phyloP scores from a whole-genome alignment of 2,797 vertebrate species.

The Melanotaenia boesemani region DNA sequence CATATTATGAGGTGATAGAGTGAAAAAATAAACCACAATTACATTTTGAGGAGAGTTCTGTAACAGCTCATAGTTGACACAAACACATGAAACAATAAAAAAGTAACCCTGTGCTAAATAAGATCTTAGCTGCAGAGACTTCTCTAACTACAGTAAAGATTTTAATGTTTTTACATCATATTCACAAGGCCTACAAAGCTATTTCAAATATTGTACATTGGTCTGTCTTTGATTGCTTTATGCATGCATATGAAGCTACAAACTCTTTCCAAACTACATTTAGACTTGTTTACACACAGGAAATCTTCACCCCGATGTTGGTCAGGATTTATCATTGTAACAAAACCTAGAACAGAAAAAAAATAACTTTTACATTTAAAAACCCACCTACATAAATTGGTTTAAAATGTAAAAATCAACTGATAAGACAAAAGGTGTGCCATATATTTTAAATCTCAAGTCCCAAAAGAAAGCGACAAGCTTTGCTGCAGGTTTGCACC shows the following conservation, averaged over 20 bases:
- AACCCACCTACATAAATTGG: constrained; percentile 19
- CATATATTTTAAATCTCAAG: constrained; percentile 16
- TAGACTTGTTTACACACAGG: neutral
- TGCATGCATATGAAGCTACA: constrained; percentile 5
- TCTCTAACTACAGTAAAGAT: constrained; percentile 16
- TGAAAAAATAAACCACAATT: constrained; percentile 21
- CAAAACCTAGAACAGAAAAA: too few relatives aligned
- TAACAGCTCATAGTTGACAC: constrained; percentile 47
- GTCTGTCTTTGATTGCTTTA: constrained; percentile 6
- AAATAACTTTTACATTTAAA: constrained; percentile 11
- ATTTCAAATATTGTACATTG: constrained; percentile 13
- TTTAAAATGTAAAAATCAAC: constrained; percentile 12
- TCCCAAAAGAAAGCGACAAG: constrained; percentile 20
- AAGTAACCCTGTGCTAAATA: constrained; percentile 31
- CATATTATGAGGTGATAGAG: neutral
- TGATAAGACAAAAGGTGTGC: constrained; percentile 11
- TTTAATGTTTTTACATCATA: neutral
- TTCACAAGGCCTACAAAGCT: constrained; percentile 18
- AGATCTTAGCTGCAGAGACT: constrained; percentile 7
- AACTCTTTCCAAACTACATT: constrained; percentile 8
- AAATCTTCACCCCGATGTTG: neutral
- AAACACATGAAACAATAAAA: constrained; percentile 10
- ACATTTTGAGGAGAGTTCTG: constrained; percentile 22
- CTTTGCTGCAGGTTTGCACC: constrained; percentile 14
- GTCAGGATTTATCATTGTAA: neutral